Conservation (phyloP, 2,113 vertebrate genomes). For the Scophthalmus maximus region DNA sequence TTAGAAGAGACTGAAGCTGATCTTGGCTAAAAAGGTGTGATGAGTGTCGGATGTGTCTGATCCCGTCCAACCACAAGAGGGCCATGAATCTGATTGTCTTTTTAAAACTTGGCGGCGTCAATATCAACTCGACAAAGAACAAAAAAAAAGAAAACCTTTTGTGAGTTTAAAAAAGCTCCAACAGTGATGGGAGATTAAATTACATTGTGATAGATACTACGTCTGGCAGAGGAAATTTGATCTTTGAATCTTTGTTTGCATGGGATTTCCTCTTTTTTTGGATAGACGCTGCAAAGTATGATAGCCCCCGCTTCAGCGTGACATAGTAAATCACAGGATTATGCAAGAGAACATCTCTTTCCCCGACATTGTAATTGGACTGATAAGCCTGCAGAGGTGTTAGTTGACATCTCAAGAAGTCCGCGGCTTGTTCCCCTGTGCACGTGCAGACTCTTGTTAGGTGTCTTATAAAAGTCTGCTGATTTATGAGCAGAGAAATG, state of each 20-base stretch:
- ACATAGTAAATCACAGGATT: neutral
- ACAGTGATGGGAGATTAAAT: neutral
- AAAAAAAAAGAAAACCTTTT: too few relatives aligned
- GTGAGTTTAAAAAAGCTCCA: neutral
- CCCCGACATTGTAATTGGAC: slow-evolving; percentile 38
- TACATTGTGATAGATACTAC: slow-evolving; percentile 6
- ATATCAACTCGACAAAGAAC: too few relatives aligned
- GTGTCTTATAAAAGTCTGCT: slow-evolving; percentile 56
- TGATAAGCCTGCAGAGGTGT: slow-evolving; percentile 44
- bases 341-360: neutral
- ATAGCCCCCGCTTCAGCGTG: too few relatives aligned
- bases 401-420: slow-evolving; percentile 53
- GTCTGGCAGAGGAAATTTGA: neutral
- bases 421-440: slow-evolving; percentile 27
- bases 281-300: too few relatives aligned
- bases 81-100: neutral
- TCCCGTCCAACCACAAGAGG: slow-evolving; percentile 40
- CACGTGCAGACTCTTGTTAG: slow-evolving; percentile 43
- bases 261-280: neutral
- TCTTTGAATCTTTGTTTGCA: neutral
- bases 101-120: neutral
- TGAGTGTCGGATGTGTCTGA: neutral
- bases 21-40: neutral
- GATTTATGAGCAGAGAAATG: slow-evolving; percentile 63
- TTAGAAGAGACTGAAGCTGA: too few relatives aligned